Conservation (phyloP, 2,113 vertebrate genomes). For the Smithornis capensis region DNA sequence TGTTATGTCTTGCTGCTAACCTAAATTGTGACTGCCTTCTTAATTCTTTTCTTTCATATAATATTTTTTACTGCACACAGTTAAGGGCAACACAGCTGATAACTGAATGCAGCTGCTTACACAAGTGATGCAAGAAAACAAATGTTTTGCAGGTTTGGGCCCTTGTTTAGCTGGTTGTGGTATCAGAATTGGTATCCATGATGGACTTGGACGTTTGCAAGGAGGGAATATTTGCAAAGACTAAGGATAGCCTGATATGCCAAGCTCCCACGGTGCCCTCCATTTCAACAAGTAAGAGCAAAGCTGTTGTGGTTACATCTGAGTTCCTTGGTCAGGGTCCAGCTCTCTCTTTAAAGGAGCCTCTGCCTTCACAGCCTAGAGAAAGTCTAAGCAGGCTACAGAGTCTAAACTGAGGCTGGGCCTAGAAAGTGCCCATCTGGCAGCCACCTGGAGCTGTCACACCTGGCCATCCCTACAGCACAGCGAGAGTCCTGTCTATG, state of each 20-base stretch:
- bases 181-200: not conserved
- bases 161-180: not conserved
- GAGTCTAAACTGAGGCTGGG: not conserved
- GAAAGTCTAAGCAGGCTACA: not conserved
- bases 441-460: not conserved
- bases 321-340: not conserved
- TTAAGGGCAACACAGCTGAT: not conserved
- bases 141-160: not conserved
- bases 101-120: not conserved
- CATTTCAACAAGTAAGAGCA: fast-evolving
- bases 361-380: not conserved
- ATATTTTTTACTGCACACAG: not conserved
- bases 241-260: not conserved
- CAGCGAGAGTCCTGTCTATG: not conserved
- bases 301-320: not conserved
- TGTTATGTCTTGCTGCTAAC: not conserved
- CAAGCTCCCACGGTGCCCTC: not conserved
- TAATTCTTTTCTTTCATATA: not conserved
- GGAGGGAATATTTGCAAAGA: not conserved
- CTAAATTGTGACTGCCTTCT: not conserved
- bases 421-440: not conserved
- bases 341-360: not conserved
- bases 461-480: not conserved
- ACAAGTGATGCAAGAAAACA: fast-evolving
- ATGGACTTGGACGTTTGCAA: not conserved